A percentile compares a stretch with the other conserved stretches of the same genome.
Conservation (phyloP, 2,888 invertebrate genomes). For the Orchesellides sinensis region DNA sequence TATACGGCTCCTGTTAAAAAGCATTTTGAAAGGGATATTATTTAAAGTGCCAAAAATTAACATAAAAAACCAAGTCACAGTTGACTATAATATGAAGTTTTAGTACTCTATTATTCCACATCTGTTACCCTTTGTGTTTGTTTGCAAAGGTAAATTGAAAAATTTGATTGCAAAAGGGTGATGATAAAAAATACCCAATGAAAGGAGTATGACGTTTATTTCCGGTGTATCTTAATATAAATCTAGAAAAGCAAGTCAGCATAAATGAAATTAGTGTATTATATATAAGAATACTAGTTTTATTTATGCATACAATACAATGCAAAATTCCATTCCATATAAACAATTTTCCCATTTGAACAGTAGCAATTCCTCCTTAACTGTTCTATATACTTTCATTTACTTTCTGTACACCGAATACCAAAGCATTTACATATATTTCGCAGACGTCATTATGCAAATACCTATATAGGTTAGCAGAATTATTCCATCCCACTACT, state of each 20-base stretch:
- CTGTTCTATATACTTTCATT: not conserved
- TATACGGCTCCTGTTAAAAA: slow-evolving; percentile 76
- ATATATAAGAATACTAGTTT: no score
- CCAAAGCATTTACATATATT: not conserved
- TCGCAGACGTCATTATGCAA: slow-evolving; percentile 52
- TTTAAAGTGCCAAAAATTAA: not conserved
- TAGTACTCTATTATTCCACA: not conserved
- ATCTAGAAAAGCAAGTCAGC: slow-evolving; percentile 34
- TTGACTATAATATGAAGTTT: not conserved
- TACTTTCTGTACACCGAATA: not conserved
- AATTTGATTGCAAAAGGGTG: not conserved
- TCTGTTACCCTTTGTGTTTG: no score
- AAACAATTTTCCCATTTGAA: not conserved
- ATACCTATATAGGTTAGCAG: not conserved
- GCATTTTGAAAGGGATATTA: not conserved
- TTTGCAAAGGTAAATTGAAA: no score
- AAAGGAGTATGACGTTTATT: slow-evolving; percentile 25
- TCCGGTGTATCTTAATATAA: slow-evolving; percentile 42
- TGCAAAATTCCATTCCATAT: slow-evolving; percentile 7
- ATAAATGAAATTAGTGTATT: slow-evolving; percentile 19
- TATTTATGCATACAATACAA: no score
- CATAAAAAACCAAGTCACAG: not conserved
- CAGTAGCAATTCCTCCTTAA: not conserved
- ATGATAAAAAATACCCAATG: slow-evolving; percentile 7
- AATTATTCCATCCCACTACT: not conserved